These are phyloP conservation scores for Cyrtodaria siliqua DNA, from an alignment of 2,888 invertebrate species.

Conservation along the genomic window DNA sequence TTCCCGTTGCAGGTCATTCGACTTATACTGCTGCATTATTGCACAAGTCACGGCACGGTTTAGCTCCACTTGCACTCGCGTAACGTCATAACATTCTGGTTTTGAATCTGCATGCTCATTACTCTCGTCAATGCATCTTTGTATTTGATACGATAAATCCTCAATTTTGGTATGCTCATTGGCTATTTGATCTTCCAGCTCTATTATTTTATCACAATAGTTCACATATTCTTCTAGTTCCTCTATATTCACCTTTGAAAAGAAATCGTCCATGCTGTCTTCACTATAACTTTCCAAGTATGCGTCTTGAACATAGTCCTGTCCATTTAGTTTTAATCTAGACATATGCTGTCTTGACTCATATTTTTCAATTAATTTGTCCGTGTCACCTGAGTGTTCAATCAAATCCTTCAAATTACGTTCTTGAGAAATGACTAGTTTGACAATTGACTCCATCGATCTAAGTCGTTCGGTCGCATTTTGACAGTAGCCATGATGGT, in stretches of 20 bases:
- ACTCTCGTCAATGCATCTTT: constrained; percentile 56
- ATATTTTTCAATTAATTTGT: constrained; percentile 91
- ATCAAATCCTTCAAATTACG: constrained; percentile 88
- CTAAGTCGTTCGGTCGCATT: constrained; percentile 67
- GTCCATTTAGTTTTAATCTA: constrained; percentile 71
- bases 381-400: constrained; percentile 89
- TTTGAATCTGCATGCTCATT: constrained; percentile 22
- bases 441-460: constrained; percentile 81
- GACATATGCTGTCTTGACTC: constrained; percentile 72
- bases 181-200: constrained; percentile 91
- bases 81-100: constrained; percentile 49
- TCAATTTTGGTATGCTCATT: constrained; percentile 91
- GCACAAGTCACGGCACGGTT: constrained; percentile 75
- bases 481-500: constrained; percentile 58
- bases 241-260: constrained; percentile 88
- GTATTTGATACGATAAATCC: constrained; percentile 88
- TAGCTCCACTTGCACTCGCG: constrained; percentile 70
- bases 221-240: constrained; percentile 89
- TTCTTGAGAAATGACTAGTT: constrained; percentile 89
- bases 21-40: constrained; percentile 77
- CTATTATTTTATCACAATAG: constrained; percentile 91
- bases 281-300: constrained; percentile 73
- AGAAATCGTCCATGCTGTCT: constrained; percentile 86
- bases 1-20: constrained; percentile 71
- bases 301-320: constrained; percentile 78